A percentile compares a stretch with the other conserved stretches of the same genome.
These are phyloP conservation scores for Sarcophaga caerulescens DNA, from an alignment of 2,888 invertebrate species.

Conservation along the genomic window DNA sequence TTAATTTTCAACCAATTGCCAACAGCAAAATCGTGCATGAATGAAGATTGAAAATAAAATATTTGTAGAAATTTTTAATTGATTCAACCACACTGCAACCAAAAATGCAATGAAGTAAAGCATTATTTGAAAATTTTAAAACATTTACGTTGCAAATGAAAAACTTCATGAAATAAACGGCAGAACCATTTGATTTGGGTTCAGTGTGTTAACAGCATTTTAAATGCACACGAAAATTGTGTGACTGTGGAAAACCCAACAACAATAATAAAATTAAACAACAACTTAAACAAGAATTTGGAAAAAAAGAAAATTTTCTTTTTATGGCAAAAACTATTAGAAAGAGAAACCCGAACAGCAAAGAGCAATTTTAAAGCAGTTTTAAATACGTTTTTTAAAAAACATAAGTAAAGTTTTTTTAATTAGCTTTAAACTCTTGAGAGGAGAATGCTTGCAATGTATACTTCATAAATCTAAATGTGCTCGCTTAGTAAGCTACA, in stretches of 20 bases:
- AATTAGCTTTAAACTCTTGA: too few relatives aligned
- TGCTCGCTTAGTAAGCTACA: too few relatives aligned
- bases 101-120: background rate
- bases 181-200: background rate
- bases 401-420: too few relatives aligned
- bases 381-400: too few relatives aligned
- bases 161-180: too few relatives aligned
- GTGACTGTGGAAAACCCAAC: constrained; percentile 21
- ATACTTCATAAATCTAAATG: too few relatives aligned
- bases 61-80: background rate
- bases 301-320: constrained; percentile 1
- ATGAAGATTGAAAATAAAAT: constrained; percentile 8
- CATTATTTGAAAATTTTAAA: background rate
- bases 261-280: constrained; percentile 8
- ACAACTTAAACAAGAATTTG: background rate
- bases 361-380: background rate
- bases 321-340: constrained; percentile 22
- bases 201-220: constrained; percentile 12
- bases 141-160: too few relatives aligned
- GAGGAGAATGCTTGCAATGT: too few relatives aligned
- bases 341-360: background rate
- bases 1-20: too few relatives aligned
- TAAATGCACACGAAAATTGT: constrained; percentile 22
- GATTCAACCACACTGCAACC: background rate
- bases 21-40: background rate